Evolutionary conservation across 2,888 invertebrate species (phyloP), one percentile per base, ranked within the genome.

Genomic region (Xestoiulus laeticollis): DNA sequence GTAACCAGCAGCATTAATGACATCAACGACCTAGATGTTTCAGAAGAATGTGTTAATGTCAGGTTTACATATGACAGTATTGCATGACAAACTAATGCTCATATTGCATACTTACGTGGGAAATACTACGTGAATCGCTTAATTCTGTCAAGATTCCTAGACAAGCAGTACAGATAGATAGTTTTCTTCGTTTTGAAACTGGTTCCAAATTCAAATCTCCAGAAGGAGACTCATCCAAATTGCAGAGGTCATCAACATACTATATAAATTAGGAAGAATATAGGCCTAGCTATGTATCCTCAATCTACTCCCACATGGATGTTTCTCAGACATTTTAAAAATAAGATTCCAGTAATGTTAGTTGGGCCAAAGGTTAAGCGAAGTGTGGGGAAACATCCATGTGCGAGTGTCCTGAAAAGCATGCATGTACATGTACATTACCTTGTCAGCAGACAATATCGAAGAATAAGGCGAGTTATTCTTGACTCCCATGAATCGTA

Each of bases 141-240:
- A 85, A 43, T 14, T 93, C 93, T 90, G 96, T 95, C 87, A 97
- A 93, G 8, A 96, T 92, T 0, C 96, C 96, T 8, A 97, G 92
- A 91, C 97, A 97, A 12, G 84, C 43, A 86, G 94, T 93, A 0
- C 94, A 91, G 90, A 94, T 92, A 89, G 92, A 91, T 89, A 89
- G 94, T 94, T 8, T 91, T 90, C 89, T 92, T 93, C 90, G 94
- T 94, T 43, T 90, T 88, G 2, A 91, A 90, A 0, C 92, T 92
- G 30, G 87, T 59, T 22, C 83, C 85, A 43, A 38, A 85, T 33
- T 85, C 38, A 26, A 1, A 68, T 1, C 22, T 68, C 26, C 68
- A 26, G 22, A 22, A 8, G 68, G 26, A 1, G n/a, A 33, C 33
- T 84, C 30, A 14, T 86, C 86, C 38, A 38, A 5, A 14, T 16